Conservation (phyloP, 2,113 vertebrate genomes). For the Balaeniceps rex region DNA sequence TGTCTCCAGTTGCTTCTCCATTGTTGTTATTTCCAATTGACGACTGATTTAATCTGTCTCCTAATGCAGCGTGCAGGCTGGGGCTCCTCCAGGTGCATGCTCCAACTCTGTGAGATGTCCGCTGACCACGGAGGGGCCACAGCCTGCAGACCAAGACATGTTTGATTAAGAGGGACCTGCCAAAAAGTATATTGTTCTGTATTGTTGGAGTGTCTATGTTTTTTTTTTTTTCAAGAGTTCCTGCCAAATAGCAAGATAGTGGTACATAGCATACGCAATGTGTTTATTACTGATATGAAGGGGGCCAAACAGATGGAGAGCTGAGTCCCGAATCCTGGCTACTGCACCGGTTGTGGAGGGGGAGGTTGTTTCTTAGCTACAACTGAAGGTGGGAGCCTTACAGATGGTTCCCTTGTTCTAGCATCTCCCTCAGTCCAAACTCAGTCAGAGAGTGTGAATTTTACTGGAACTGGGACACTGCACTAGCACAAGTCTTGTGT, state of each 20-base stretch:
- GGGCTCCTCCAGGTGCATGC: not conserved
- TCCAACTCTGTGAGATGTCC: not conserved
- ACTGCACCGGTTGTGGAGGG: not conserved
- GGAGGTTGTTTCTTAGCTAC: not conserved
- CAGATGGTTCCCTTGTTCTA: not conserved
- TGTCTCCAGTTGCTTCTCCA: not conserved
- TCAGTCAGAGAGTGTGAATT: not conserved
- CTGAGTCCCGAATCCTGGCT: not conserved
- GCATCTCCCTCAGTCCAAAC: not conserved
- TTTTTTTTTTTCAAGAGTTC: not conserved
- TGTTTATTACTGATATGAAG: not conserved
- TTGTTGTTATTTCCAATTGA: constrained; percentile 4
- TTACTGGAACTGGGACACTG: not conserved
- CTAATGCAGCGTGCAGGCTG: not conserved
- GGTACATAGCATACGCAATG: not conserved
- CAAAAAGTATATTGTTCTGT: not conserved
- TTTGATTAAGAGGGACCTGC: not conserved
- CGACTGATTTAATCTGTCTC: not conserved
- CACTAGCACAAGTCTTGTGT: not conserved
- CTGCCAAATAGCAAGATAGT: not conserved
- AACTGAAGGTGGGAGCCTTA: not conserved
- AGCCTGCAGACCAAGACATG: not conserved
- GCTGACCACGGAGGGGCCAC: not conserved
- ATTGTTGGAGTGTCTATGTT: not conserved
- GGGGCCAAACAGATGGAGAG: not conserved